phyloP scores from a whole-genome alignment of 2,888 invertebrate species.

The Ichneumoninae sp. region DNA sequence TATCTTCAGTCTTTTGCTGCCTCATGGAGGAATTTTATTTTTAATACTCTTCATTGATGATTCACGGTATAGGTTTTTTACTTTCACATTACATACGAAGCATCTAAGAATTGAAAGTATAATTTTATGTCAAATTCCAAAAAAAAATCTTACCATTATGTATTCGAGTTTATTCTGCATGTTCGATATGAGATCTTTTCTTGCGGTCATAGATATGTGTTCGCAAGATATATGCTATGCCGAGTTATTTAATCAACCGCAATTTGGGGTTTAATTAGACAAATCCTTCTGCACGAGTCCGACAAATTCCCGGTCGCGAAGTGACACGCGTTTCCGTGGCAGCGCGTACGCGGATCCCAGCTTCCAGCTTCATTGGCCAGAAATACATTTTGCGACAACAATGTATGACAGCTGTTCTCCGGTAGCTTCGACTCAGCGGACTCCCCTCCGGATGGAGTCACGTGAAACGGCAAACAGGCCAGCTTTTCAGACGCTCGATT shows the following conservation, averaged over 20 bases:
- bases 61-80: neutral
- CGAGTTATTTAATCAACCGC: neutral
- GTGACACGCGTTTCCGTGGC: neutral
- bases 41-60: neutral
- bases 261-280: neutral
- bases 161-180: neutral
- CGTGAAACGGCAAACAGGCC: conserved; percentile 20
- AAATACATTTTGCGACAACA: neutral
- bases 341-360: neutral
- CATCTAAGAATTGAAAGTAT: neutral
- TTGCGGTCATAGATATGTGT: neutral
- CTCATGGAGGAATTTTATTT: neutral
- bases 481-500: conserved; percentile 29
- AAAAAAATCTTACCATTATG: neutral
- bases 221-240: neutral
- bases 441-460: neutral
- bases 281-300: neutral
- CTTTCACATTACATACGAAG: neutral
- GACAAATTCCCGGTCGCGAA: neutral
- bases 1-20: neutral
- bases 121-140: neutral
- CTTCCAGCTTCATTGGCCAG: neutral
- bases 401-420: neutral
- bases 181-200: neutral
- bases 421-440: neutral